Conservation (phyloP, 2,113 vertebrate species). For the Vidua macroura region DNA sequence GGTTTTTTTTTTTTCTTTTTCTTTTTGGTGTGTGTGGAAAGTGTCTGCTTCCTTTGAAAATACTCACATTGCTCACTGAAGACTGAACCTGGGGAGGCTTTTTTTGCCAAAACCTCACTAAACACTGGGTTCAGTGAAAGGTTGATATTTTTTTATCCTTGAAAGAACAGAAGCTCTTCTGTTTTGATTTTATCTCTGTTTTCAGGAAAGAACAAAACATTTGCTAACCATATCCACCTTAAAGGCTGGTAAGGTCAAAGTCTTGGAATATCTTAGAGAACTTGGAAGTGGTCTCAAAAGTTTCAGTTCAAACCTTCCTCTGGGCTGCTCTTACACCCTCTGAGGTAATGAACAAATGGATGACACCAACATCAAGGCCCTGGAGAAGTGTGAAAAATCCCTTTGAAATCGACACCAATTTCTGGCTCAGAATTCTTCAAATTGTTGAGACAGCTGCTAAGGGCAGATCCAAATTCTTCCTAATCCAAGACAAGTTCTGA, state of each 20-base stretch:
- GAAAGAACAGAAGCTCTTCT: constrained; percentile 16
- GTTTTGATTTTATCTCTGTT: not conserved
- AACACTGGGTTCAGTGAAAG: not conserved
- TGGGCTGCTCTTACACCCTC: not conserved
- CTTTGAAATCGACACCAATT: not conserved
- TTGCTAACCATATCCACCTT: not conserved
- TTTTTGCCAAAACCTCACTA: not conserved
- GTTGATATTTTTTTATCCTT: not conserved
- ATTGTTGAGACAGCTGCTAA: not conserved
- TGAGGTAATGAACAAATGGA: not conserved
- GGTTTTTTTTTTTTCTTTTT: not conserved
- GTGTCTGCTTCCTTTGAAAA: not conserved
- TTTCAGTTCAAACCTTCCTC: not conserved
- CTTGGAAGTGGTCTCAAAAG: not conserved
- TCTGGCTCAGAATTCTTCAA: constrained; percentile 8
- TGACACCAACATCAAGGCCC: not conserved
- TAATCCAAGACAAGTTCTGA: not conserved
- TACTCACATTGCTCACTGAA: not conserved
- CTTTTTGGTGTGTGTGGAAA: not conserved
- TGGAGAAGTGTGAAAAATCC: not conserved
- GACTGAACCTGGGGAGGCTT: not conserved
- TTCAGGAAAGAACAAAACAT: not conserved
- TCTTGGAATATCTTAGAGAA: not conserved
- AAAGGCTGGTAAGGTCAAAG: not conserved
- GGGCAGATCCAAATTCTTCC: not conserved